phyloP scores from a whole-genome alignment of 2,888 invertebrate species.

The Tachina grossa region DNA sequence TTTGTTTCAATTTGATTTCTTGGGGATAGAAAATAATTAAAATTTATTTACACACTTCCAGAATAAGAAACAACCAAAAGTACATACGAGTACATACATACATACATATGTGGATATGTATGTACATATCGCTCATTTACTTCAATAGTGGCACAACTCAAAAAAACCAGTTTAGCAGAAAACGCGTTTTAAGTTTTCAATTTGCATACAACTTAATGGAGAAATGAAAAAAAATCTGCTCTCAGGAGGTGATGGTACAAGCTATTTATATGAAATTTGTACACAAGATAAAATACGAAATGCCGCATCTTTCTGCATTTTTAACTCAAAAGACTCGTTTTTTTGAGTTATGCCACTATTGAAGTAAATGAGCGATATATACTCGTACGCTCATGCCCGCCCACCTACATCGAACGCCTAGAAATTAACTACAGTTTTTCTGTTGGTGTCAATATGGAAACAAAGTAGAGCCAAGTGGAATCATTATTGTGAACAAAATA shows the following conservation, averaged over 20 bases:
- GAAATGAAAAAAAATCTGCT: too few relatives aligned
- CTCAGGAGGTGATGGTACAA: too few relatives aligned
- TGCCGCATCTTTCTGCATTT: too few relatives aligned
- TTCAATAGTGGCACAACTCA: too few relatives aligned
- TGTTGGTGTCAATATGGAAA: not conserved
- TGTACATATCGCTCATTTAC: not conserved
- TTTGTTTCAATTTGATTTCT: constrained; percentile 41
- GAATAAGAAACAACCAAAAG: not conserved
- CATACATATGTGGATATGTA: not conserved
- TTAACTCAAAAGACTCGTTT: too few relatives aligned
- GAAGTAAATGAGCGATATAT: too few relatives aligned
- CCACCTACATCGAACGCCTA: constrained; percentile 23
- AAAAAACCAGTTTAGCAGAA: too few relatives aligned
- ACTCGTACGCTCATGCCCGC: not conserved
- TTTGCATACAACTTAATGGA: too few relatives aligned
- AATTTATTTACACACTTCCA: constrained; percentile 59
- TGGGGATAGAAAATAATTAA: constrained; percentile 58
- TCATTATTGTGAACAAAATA: constrained; percentile 28
- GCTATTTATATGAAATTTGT: too few relatives aligned
- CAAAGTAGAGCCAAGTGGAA: constrained; percentile 9
- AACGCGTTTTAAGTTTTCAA: too few relatives aligned
- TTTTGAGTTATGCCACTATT: too few relatives aligned
- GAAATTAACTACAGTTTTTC: constrained; percentile 46
- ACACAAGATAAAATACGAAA: too few relatives aligned
- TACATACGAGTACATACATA: not conserved